These are phyloP conservation scores for Dinocampus coccinellae DNA, from an alignment of 2,888 invertebrate genomes.

Conservation along the genomic window DNA sequence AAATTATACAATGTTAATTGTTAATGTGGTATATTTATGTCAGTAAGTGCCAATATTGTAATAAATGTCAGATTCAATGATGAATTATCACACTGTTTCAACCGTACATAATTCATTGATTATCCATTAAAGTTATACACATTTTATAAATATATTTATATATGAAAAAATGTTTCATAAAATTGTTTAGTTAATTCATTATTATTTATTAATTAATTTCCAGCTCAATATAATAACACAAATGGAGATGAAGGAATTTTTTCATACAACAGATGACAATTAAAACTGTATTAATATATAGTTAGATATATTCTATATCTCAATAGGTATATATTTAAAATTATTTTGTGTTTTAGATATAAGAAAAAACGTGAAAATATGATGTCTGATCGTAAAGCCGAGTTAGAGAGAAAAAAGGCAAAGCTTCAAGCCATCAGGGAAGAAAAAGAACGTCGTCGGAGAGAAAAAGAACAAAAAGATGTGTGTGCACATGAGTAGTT, in stretches of 20 bases:
- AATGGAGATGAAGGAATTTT: too few relatives aligned
- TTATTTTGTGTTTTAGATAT: background rate
- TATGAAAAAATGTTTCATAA: background rate
- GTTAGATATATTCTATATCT: background rate
- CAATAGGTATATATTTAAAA: background rate
- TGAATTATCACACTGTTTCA: background rate
- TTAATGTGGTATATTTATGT: background rate
- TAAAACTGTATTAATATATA: background rate
- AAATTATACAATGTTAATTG: background rate
- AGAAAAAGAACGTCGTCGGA: constrained; percentile 87
- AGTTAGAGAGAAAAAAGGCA: constrained; percentile 91
- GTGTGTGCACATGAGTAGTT: constrained; percentile 76
- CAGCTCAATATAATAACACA: background rate
- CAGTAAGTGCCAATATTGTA: background rate
- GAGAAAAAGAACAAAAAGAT: constrained; percentile 91
- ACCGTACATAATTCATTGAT: background rate
- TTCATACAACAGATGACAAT: background rate
- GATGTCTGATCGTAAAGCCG: constrained; percentile 93
- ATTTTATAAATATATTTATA: background rate
- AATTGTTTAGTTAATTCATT: constrained; percentile 2
- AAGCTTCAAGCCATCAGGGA: constrained; percentile 90
- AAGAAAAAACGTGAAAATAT: constrained; percentile 40
- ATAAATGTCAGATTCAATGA: background rate
- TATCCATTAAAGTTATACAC: constrained; percentile 16
- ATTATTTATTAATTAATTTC: background rate